Conservation (phyloP, 1,140 invertebrate species). For the Drosophila nebulosa region DNA sequence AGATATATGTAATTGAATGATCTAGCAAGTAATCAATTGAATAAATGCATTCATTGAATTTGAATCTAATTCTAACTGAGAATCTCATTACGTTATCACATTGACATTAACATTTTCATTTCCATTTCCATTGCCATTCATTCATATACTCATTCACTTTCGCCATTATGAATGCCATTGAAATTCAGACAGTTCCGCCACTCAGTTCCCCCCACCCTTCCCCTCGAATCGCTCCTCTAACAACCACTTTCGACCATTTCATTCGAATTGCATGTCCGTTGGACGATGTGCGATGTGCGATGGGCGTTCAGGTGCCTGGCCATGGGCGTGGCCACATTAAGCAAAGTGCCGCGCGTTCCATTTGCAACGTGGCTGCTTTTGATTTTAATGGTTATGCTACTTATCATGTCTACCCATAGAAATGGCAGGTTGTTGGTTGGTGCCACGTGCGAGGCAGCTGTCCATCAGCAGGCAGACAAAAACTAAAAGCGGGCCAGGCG, state of each 20-base stretch:
- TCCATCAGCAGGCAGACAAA: background rate
- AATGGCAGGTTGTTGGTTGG: too few species aligned
- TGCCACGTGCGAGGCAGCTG: constrained; percentile 5
- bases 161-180: background rate
- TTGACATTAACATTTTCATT: background rate
- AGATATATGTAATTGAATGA: too few species aligned
- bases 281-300: background rate
- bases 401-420: constrained; percentile 61
- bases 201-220: too few species aligned
- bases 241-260: background rate
- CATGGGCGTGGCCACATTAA: constrained; percentile 57
- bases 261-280: background rate
- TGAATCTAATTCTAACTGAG: too few species aligned
- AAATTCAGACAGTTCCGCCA: background rate
- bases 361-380: constrained; percentile 66
- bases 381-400: constrained; percentile 76
- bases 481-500: background rate
- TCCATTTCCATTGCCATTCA: background rate
- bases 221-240: too few species aligned
- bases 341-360: constrained; percentile 72
- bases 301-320: constrained; percentile 26
- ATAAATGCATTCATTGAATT: background rate
- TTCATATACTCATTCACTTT: background rate
- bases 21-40: too few species aligned
- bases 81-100: too few species aligned